These are phyloP conservation scores for Coenobita brevimanus DNA, from an alignment of 1,140 invertebrate genomes.

Conservation along the genomic window DNA sequence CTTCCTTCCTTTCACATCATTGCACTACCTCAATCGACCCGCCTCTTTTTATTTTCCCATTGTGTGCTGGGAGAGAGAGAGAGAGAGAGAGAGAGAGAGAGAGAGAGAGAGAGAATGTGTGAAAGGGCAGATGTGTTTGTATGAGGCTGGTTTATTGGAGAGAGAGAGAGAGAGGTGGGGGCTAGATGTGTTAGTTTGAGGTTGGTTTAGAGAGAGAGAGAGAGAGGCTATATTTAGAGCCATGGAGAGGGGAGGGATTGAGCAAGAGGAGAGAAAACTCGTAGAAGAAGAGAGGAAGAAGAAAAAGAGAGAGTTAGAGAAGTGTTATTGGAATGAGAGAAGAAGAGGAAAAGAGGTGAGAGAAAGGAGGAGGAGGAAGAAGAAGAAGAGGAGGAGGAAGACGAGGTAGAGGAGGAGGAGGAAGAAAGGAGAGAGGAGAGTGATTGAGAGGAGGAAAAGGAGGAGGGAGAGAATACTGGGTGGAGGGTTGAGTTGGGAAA, in stretches of 20 bases:
- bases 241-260: background rate
- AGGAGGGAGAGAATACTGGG: background rate
- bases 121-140: background rate
- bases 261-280: no score
- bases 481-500: no score
- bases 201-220: no score
- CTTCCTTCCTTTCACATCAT: background rate
- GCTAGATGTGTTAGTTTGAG: no score
- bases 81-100: background rate
- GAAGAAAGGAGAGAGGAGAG: no score
- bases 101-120: background rate
- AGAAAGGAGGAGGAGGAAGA: background rate
- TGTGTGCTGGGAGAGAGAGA: conserved; percentile 3
- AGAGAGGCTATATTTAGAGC: background rate
- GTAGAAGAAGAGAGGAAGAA: no score
- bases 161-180: background rate
- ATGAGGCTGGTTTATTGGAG: background rate
- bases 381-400: no score
- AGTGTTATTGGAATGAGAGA: background rate
- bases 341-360: background rate
- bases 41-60: no score
- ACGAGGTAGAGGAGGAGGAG: no score
- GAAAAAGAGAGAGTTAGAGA: background rate
- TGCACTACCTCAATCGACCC: background rate
- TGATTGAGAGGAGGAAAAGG: no score